Conservation (phyloP, 1,140 invertebrate genomes). For the Anagrus nilaparvatae region DNA sequence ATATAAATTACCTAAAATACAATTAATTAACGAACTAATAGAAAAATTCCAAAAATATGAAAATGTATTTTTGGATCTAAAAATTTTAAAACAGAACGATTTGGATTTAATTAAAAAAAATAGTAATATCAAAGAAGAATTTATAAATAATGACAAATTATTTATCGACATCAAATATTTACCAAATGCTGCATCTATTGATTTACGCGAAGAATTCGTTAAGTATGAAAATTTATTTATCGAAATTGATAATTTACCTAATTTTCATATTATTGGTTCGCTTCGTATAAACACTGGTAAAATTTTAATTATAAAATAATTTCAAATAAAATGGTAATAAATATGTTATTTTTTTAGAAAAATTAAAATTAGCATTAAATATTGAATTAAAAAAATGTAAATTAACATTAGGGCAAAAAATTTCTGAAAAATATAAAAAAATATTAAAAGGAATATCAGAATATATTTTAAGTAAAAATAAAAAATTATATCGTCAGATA, state of each 20-base stretch:
- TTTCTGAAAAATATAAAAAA: slow-evolving; percentile 51
- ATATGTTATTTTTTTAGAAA: slow-evolving; percentile 41
- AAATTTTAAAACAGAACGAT: no score
- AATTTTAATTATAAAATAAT: slow-evolving; percentile 10
- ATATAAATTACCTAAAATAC: no score
- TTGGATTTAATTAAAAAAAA: no score
- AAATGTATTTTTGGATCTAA: no score
- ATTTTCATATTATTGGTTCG: slow-evolving; percentile 53
- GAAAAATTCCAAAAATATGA: no score
- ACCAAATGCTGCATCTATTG: no score
- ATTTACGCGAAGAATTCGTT: slow-evolving; percentile 59
- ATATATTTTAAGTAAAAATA: slow-evolving; percentile 59
- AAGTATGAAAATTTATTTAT: slow-evolving; percentile 56
- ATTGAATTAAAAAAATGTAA: slow-evolving; percentile 68
- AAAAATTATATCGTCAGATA: slow-evolving; percentile 53
- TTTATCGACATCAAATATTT: no score
- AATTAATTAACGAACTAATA: no score
- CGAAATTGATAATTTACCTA: slow-evolving; percentile 52
- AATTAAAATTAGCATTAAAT: slow-evolving; percentile 56
- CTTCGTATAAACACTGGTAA: slow-evolving; percentile 57
- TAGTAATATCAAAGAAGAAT: no score
- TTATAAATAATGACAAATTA: no score
- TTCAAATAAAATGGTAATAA: slow-evolving; percentile 6
- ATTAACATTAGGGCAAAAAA: slow-evolving; percentile 47
- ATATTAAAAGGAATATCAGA: slow-evolving; percentile 53